These are phyloP conservation scores for Ophraella communa DNA, from an alignment of 2,888 invertebrate genomes.

Conservation along the genomic window DNA sequence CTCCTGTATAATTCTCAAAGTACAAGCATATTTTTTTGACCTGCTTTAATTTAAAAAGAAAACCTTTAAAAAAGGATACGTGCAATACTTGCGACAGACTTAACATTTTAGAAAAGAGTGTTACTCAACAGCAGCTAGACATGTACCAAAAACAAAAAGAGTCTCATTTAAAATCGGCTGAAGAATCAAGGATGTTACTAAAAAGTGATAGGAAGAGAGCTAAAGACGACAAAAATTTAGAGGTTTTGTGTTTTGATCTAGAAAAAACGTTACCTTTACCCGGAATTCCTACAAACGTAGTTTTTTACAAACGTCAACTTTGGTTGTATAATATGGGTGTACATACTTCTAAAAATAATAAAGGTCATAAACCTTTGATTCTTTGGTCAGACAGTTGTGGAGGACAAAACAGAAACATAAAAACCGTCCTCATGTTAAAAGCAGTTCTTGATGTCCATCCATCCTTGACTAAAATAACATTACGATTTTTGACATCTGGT, in stretches of 20 bases:
- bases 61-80: conserved; percentile 6
- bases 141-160: conserved; percentile 11
- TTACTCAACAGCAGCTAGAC: conserved; percentile 17
- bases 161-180: conserved; percentile 19
- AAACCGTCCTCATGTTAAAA: not conserved
- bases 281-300: conserved; percentile 33
- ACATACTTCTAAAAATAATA: conserved; percentile 33
- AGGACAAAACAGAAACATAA: too few relatives aligned
- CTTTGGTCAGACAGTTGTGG: not conserved
- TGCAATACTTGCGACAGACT: conserved; percentile 21
- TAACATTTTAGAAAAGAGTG: conserved; percentile 9
- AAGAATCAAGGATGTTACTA: conserved; percentile 23
- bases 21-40: not conserved
- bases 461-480: too few relatives aligned
- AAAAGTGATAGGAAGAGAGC: conserved; percentile 24
- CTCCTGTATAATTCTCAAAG: not conserved
- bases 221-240: conserved; percentile 10
- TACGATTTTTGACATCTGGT: too few relatives aligned
- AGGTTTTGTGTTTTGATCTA: conserved; percentile 46
- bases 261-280: conserved; percentile 32
- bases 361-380: conserved; percentile 8
- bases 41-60: too few relatives aligned
- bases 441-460: too few relatives aligned
- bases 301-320: conserved; percentile 46
- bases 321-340: conserved; percentile 44